Evolutionary conservation across 2,113 vertebrate species (phyloP), one percentile per base, ranked within the genome.

Genomic region (Myiopsitta monachus): DNA sequence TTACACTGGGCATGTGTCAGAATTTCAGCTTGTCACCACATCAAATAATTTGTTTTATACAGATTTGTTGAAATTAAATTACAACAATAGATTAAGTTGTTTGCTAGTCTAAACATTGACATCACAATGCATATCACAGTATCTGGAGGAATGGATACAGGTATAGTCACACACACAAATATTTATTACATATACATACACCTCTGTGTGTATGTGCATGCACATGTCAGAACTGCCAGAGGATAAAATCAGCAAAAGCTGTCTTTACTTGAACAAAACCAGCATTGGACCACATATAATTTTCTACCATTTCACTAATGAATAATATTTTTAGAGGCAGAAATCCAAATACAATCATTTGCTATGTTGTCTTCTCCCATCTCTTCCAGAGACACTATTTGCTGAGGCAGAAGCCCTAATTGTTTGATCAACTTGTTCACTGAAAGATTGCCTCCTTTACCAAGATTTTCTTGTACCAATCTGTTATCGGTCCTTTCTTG

Each of bases 321-420:
- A 85, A 16, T 16, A 21, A 21, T 23, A 31, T 46, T 84, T 76
- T 68, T 38, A 59, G 39, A 77, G 22, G 36, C 26, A 89, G 39
- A 89, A 91, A 74, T 73, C 28, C 36, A 78, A 77, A 62, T 9
- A 27, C 54, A 47, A 13, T 33, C 19, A 70, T 72, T 90, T 84
- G 27, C 49, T 39, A 39, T 11, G 15, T 54, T 3, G 10, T n/a
- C 30, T 92, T 88, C 41, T 75, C 18, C 36, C 15, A 18, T 55
- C 70, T 74, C 28, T 83, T 90, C 44, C 36, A 61, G 10, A 55
- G 38, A 83, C 19, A 36, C 17, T 59, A 27, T 88, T 67, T 93
- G 59, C 86, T 93, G 47, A 96, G 81, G 49, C 51, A 95, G 41
- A 96, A 92, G 44, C 38, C 15, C 52, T 49, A 96, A 92, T 57